Evolutionary conservation across 2,888 invertebrate genomes (phyloP).

Genomic region (Pemphredon lugubris): DNA sequence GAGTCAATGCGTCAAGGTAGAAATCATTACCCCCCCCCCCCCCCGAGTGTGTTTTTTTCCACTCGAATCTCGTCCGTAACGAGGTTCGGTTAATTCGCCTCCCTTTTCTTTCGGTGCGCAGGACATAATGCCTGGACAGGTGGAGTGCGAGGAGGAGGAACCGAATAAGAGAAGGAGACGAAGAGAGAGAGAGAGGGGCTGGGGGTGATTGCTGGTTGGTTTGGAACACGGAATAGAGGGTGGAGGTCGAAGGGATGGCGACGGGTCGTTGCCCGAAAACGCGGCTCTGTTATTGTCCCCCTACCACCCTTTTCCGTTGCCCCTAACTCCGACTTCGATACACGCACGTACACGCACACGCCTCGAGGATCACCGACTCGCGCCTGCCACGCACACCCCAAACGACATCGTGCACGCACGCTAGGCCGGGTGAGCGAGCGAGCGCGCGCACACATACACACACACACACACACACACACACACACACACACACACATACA

Average conservation of each 20-base stretch:
- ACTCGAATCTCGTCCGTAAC: background rate
- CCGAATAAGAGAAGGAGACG: slow-evolving; percentile 48
- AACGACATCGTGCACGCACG: slow-evolving; percentile 58
- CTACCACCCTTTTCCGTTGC: slow-evolving; percentile 64
- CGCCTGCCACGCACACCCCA: slow-evolving; percentile 24
- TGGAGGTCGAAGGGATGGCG: slow-evolving; percentile 76
- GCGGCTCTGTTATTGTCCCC: slow-evolving; percentile 79
- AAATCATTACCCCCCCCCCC: background rate
- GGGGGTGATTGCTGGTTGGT: slow-evolving; percentile 61
- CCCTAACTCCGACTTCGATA: slow-evolving; percentile 68
- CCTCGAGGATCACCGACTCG: slow-evolving; percentile 14
- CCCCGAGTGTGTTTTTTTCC: background rate
- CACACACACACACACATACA: no score
- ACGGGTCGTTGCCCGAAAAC: slow-evolving; percentile 81
- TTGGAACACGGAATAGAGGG: slow-evolving; percentile 61
- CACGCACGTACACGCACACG: slow-evolving; percentile 53
- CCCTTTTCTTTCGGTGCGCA: slow-evolving; percentile 38
- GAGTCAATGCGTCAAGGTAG: background rate
- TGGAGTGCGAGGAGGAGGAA: slow-evolving; percentile 46
- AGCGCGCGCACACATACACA: no score
- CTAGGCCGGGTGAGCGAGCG: no score
- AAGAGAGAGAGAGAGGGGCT: slow-evolving; percentile 18
- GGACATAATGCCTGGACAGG: slow-evolving; percentile 51
- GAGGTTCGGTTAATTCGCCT: slow-evolving; percentile 1
- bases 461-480: no score